Base-by-base conservation (phyloP, 2,888 invertebrate species). In the Hydraecia micacea region DNA sequence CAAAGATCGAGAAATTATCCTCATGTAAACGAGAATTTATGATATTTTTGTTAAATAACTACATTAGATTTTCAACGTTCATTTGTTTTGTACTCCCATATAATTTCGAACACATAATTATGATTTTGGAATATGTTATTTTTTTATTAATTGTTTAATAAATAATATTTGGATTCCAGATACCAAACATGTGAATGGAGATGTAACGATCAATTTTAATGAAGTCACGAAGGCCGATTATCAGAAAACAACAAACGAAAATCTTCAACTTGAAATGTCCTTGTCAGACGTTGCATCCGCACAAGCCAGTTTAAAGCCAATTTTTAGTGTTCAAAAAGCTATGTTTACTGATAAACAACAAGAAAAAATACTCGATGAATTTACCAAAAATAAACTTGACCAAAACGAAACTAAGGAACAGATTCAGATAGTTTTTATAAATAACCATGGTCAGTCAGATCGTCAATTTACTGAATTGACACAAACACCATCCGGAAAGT, bases 31-130 rank as follows among this genome's bases (percentile, higher is more conserved):
- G 11, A 55, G 4, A 32, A 6, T 28, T 36, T 36, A 25, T 32
- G 2, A 32, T 0, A 15, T 67, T 62, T 69, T 66, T 58, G 39
- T 58, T n/a, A 62, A 55, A n/a, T 46, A 32, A n/a, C 6, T 42
- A 42, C 21, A 66, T n/a, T 78, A 49, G 62, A 66, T 4, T 52
- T 58, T 76, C 69, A 91, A 86, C 83, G 89, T 92, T 91, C 85
- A 92, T 80, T 91, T 92, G 89, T 92, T 92, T 94, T 95, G 95
- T 95, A 94, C 95, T 96, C 94, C 95, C 96, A 95, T 94, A 93
- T 91, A 85, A 87, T 81, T 84, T 79, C 70, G 58, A 79, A 66
- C 32, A 66, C 46, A 75, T 8, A n/a, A n/a, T 9, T 42, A 13
- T 42, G 21, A n/a, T 28, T 42, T 65, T 58, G 18, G 42, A 75